Conservation (phyloP, 2,113 vertebrate species). For the Notothenia rossii region DNA sequence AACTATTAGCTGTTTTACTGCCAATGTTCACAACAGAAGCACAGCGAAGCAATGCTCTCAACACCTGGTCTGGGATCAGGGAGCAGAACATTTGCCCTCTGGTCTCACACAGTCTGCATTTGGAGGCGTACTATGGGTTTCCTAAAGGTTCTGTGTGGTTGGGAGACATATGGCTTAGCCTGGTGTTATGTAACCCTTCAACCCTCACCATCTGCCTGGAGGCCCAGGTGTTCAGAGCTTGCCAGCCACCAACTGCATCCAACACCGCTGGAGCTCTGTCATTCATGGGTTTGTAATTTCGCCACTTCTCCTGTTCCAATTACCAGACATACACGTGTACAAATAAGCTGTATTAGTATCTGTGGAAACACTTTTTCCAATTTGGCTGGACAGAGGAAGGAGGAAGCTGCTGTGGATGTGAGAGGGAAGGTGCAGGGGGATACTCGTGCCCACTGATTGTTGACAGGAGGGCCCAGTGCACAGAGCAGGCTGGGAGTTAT, state of each 20-base stretch:
- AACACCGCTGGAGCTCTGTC: slow-evolving; percentile 77
- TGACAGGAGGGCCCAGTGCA: slow-evolving; percentile 74
- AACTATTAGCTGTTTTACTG: slow-evolving; percentile 53
- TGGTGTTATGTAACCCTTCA: slow-evolving; percentile 82
- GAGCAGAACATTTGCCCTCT: slow-evolving; percentile 70
- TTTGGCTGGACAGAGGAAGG: slow-evolving; percentile 41
- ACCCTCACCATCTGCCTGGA: slow-evolving; percentile 83
- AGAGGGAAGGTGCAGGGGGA: slow-evolving; percentile 52
- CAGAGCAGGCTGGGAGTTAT: slow-evolving; percentile 75
- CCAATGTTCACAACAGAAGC: slow-evolving; percentile 68
- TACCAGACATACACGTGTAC: slow-evolving; percentile 65
- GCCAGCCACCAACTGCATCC: slow-evolving; percentile 75
- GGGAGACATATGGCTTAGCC: slow-evolving; percentile 84
- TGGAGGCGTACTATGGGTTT: slow-evolving; percentile 65
- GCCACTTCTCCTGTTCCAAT: slow-evolving; percentile 72
- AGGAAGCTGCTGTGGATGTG: slow-evolving; percentile 30
- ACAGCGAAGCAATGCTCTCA: slow-evolving; percentile 66
- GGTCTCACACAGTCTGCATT: slow-evolving; percentile 71
- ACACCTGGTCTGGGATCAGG: slow-evolving; percentile 82
- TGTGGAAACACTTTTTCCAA: slow-evolving; percentile 43
- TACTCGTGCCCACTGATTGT: slow-evolving; percentile 55
- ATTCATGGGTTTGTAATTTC: slow-evolving; percentile 78
- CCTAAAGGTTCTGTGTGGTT: slow-evolving; percentile 80
- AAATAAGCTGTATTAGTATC: slow-evolving; percentile 66
- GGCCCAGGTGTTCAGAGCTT: slow-evolving; percentile 82